phyloP scores from a whole-genome alignment of 2,888 invertebrate genomes.

The Nomada ruficornis region DNA sequence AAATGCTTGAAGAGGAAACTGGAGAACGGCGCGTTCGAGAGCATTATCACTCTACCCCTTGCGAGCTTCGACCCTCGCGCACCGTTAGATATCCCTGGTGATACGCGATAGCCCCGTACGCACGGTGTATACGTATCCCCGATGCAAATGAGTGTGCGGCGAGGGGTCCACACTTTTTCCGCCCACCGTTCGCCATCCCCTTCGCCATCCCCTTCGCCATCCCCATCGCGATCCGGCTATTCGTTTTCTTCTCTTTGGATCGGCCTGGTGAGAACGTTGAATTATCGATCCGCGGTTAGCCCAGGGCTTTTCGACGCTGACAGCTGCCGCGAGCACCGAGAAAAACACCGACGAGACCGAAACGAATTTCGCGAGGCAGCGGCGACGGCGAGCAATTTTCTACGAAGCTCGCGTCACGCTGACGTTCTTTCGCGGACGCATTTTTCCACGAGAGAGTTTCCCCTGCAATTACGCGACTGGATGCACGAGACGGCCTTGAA shows the following conservation, averaged over 20 bases:
- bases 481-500: conserved; percentile 64
- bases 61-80: conserved; percentile 43
- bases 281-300: conserved; percentile 65
- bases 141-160: conserved; percentile 64
- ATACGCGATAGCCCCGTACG: conserved; percentile 45
- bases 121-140: conserved; percentile 26
- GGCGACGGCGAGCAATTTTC: neutral
- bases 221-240: conserved; percentile 33
- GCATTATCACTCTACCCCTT: conserved; percentile 50
- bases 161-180: conserved; percentile 41
- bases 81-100: conserved; percentile 57
- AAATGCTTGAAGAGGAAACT: conserved; percentile 15
- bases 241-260: conserved; percentile 49
- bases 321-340: conserved; percentile 46
- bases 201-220: conserved; percentile 5
- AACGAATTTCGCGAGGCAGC: conserved; percentile 36
- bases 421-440: neutral
- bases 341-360: conserved; percentile 3
- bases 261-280: conserved; percentile 56
- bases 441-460: conserved; percentile 35
- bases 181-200: conserved; percentile 3
- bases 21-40: conserved; percentile 19
- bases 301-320: conserved; percentile 39
- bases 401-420: neutral
- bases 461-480: conserved; percentile 47